Conservation (phyloP, 2,113 vertebrate genomes). For the Pongo abelii region DNA sequence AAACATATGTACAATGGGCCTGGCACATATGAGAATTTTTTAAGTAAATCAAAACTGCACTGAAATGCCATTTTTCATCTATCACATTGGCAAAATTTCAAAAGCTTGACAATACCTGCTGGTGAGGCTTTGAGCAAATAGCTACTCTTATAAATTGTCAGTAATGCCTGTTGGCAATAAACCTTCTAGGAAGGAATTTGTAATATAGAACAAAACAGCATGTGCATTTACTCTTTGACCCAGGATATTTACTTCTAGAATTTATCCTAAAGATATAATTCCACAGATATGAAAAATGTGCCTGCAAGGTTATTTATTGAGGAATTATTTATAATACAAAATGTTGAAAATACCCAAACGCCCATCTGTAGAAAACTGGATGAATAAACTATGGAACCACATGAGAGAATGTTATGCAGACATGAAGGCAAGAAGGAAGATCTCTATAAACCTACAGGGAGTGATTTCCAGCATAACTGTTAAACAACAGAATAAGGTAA, state of each 20-base stretch:
- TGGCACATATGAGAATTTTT: not conserved
- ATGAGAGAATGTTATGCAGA: not conserved
- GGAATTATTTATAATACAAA: not conserved
- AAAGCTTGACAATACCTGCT: not conserved
- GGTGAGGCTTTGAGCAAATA: not conserved
- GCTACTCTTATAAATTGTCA: not conserved
- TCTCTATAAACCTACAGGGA: not conserved
- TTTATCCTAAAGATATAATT: not conserved
- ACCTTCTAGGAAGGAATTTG: not conserved
- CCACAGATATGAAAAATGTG: not conserved
- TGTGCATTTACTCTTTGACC: not conserved
- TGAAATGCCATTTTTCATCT: not conserved
- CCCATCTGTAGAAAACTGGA: not conserved
- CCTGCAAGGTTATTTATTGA: not conserved
- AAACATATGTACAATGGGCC: not conserved
- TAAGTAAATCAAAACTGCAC: not conserved
- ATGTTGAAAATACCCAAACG: not conserved
- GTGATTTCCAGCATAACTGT: not conserved
- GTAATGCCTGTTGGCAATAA: not conserved
- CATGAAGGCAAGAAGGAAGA: not conserved
- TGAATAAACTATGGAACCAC: not conserved
- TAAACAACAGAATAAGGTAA: not conserved
- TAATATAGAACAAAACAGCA: not conserved
- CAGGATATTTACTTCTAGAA: not conserved
- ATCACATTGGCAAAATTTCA: not conserved